Percentiles rank a stretch among this genome's conserved stretches.
These are phyloP conservation scores for Vesta saturnalis DNA, from an alignment of 2,888 invertebrate genomes.

Conservation along the genomic window DNA sequence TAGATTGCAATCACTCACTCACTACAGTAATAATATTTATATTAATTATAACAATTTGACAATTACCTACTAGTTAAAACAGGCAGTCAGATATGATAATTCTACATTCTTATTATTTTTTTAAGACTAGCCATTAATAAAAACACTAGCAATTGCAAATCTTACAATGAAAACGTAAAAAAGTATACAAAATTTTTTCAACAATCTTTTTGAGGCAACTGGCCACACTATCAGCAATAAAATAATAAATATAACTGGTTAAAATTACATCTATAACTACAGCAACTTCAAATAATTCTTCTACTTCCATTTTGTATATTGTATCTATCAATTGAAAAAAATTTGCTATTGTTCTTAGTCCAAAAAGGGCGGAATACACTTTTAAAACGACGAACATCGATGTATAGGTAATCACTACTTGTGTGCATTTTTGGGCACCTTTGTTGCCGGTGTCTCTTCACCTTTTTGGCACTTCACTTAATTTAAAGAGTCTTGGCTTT, in stretches of 20 bases:
- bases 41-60: constrained; percentile 34
- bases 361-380: constrained; percentile 45
- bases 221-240: constrained; percentile 23
- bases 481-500: constrained; percentile 88
- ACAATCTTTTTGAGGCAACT: constrained; percentile 28
- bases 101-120: constrained; percentile 45
- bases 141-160: constrained; percentile 45
- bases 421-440: constrained; percentile 54
- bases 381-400: constrained; percentile 49
- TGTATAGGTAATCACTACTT: constrained; percentile 52
- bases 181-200: constrained; percentile 24
- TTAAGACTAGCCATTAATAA: constrained; percentile 51
- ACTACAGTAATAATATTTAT: constrained; percentile 18
- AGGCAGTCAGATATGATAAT: constrained; percentile 55
- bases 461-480: constrained; percentile 60
- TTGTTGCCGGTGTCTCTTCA: constrained; percentile 50
- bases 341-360: constrained; percentile 33
- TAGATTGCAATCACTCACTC: constrained; percentile 9
- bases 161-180: constrained; percentile 27
- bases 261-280: constrained; percentile 12
- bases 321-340: constrained; percentile 17
- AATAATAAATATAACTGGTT: constrained; percentile 22
- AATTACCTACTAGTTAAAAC: constrained; percentile 45
- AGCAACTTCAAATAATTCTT: constrained; percentile 13
- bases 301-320: constrained; percentile 15